These are phyloP conservation scores for Phyllostomus discolor DNA, from an alignment of 2,113 vertebrate genomes.

Conservation along the genomic window DNA sequence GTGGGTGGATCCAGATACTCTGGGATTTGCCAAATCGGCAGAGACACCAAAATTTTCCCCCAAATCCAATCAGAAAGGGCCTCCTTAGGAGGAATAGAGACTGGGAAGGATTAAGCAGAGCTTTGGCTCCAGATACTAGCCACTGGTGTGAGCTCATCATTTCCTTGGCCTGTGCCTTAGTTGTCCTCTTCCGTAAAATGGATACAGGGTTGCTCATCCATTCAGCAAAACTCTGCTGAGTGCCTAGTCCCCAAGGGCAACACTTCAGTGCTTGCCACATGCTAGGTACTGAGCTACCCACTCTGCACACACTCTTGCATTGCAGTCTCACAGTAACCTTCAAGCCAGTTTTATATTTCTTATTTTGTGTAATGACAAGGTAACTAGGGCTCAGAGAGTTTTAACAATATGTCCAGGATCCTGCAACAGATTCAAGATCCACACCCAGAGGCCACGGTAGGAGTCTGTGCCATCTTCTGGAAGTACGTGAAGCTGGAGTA, in stretches of 20 bases:
- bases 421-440: background rate
- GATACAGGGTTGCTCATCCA: background rate
- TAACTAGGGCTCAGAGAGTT: background rate
- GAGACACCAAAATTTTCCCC: background rate
- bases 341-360: background rate
- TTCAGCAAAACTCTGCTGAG: background rate
- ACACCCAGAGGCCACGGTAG: background rate
- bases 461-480: background rate
- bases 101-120: background rate
- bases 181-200: background rate
- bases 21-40: conserved; percentile 22
- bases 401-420: background rate
- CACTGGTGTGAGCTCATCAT: background rate
- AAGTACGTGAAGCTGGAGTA: background rate
- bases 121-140: background rate
- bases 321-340: background rate
- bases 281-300: background rate
- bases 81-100: background rate
- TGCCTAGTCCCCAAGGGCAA: background rate
- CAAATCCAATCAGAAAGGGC: conserved; percentile 9
- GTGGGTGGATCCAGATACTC: conserved; percentile 34
- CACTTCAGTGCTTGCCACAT: background rate
- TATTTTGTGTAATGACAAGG: background rate
- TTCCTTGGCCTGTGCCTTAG: background rate
- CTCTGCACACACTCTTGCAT: background rate